Conservation (phyloP, 1,140 invertebrate species). For the Drosophila pruinosa region DNA sequence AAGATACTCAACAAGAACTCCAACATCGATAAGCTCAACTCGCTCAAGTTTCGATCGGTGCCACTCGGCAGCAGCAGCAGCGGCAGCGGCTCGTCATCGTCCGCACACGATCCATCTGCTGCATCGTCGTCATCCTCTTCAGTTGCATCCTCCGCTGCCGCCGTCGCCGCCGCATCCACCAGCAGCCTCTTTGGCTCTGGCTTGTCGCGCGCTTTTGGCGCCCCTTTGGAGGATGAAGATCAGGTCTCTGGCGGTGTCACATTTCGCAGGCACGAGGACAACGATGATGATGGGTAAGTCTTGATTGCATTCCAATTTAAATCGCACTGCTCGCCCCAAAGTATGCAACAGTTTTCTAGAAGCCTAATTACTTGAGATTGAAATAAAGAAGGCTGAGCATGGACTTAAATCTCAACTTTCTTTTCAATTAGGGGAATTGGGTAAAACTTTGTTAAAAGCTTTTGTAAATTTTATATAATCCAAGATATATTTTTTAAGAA, state of each 20-base stretch:
- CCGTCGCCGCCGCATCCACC: not conserved
- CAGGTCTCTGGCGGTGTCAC: slow-evolving; percentile 60
- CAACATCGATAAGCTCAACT: slow-evolving; percentile 82
- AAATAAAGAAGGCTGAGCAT: too few species aligned
- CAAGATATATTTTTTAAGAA: too few species aligned
- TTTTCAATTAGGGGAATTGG: too few species aligned
- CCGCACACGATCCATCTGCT: not conserved
- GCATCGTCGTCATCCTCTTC: not conserved
- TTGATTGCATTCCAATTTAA: slow-evolving; percentile 5
- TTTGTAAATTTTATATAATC: too few species aligned
- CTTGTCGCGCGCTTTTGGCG: slow-evolving; percentile 85
- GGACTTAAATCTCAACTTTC: too few species aligned
- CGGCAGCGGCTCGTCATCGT: too few species aligned
- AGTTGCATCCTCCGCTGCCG: slow-evolving; percentile 3
- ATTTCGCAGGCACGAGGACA: slow-evolving; percentile 52
- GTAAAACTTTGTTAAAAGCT: too few species aligned
- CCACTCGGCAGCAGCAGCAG: slow-evolving; percentile 5
- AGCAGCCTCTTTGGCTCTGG: slow-evolving; percentile 83
- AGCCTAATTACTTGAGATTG: too few species aligned
- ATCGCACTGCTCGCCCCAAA: not conserved
- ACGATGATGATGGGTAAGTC: slow-evolving; percentile 46
- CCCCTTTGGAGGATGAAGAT: slow-evolving; percentile 73
- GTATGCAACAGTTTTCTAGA: slow-evolving; percentile 1
- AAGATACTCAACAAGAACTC: slow-evolving; percentile 82
- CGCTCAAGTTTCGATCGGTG: slow-evolving; percentile 76